Evolutionary conservation across 2,113 vertebrate species (phyloP), one percentile per base, ranked within the genome.

Genomic region (Zosterops pallidus): DNA sequence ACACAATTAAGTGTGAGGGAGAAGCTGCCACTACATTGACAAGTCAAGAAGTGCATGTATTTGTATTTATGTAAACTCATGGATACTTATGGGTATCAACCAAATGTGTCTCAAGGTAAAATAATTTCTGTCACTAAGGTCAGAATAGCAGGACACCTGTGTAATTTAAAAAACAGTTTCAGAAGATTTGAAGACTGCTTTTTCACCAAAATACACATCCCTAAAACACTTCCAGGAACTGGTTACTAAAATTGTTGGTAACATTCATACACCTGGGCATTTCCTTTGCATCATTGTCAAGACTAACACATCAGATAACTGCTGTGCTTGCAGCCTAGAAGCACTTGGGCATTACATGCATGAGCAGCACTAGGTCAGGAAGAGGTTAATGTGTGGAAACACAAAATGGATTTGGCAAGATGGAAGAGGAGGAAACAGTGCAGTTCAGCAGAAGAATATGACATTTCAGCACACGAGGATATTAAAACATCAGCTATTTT

Each of bases 331-430:
- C 57, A 89, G 17, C 62, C 59, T 80, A 53, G 65, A 94, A 87
- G 59, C 70, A 79, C 76, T 78, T 21, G 69, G 42, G 69, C 11
- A 83, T 91, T 91, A 91, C 86, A 91, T 59, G 74, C 75, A 49
- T 44, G 74, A 91, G n/a, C 63, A 57, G 37, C 83, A 56, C 69
- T 49, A 80, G 70, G 67, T 91, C 90, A 96, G 70, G 83, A 93
- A 95, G 46, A 95, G 53, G 86, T 91, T 94, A 92, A 88, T 11
- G 44, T 53, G 64, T 65, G n/a, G 62, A 80, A 95, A 86, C 52
- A 82, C 31, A 78, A 89, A 96, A 72, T 39, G 50, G 81, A 85
- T 89, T 95, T 89, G 74, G 70, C 78, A 80, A 85, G 70, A 68
- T 82, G 46, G 70, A 85, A 88, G 50, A 82, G 24, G 12, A 84